Base-by-base conservation (phyloP, 2,888 invertebrate genomes). In the Chrysopilus asiliformis region DNA sequence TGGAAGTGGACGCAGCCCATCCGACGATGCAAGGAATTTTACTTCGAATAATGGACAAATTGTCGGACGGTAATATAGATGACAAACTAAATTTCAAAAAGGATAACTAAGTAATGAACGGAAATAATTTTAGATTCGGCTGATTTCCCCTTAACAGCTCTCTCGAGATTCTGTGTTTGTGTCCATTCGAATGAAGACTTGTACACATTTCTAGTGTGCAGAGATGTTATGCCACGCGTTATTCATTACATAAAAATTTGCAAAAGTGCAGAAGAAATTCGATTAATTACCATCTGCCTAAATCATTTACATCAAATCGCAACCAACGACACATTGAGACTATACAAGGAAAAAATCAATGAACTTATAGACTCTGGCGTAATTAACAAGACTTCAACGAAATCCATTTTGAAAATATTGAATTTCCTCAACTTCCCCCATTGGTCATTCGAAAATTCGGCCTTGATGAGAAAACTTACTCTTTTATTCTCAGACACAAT, bases 271-370 rank as follows among this genome's bases (percentile, higher is more conserved):
- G 56, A 66, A 35, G 61, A 68, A 15, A 52, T 68, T 7, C 59
- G 62, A 18, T 45, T 65, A 15, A 45, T 70, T 15, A 66, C 68
- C 15, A 60, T 64, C 7, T 67, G 69, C 46, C 46, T 72, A 29
- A 57, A 58, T 20, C 63, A 64, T 39, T 37, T 68, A 3, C 53
- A 62, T 39, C 43, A 52, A 18, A 42, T 69, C 1, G 49, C 69
- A n/a, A 52, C 54, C 8, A 32, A 46, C 0, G 57, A 64, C n/a
- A 45, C 57, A 8, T 44, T 70, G 12, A 28, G 51, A 0, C 43
- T 42, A 8, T 71, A 62, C 43, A 64, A 59, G 44, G 24, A 36
- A 2, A 62, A 61, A 46, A 48, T 66, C 1, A 29, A 44, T 2
- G 29, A 54, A 13, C 44, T 68, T 12, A 43, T 70, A 19, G 44